A percentile compares a stretch with the other conserved stretches of the same genome.
phyloP scores from a whole-genome alignment of 2,113 vertebrate genomes.

The Morone chrysops region DNA sequence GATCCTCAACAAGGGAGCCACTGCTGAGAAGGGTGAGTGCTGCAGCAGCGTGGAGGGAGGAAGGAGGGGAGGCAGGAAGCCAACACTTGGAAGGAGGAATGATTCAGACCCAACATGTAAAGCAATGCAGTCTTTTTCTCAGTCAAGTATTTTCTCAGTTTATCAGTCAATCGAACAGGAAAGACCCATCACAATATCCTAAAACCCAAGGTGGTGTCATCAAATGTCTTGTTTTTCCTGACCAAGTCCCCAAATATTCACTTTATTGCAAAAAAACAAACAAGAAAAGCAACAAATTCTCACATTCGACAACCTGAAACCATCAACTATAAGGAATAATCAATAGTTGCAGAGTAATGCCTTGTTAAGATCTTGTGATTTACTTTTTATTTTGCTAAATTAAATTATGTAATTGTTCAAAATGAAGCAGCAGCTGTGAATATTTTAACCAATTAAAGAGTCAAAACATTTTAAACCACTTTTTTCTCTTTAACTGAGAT shows the following conservation, averaged over 20 bases:
- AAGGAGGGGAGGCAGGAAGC: neutral
- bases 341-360: too few species aligned
- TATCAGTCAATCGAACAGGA: too few species aligned
- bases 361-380: neutral
- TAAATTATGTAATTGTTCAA: neutral
- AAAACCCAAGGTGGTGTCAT: neutral
- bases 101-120: neutral
- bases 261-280: neutral
- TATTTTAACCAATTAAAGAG: neutral
- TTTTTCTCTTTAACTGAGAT: neutral
- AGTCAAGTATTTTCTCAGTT: too few species aligned
- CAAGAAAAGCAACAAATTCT: neutral
- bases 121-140: neutral
- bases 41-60: neutral
- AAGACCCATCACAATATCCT: neutral
- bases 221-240: neutral
- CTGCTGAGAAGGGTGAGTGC: constrained; percentile 89
- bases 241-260: neutral
- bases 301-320: neutral
- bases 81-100: neutral
- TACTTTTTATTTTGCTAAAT: neutral
- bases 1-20: constrained; percentile 96
- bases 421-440: constrained; percentile 1
- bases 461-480: neutral
- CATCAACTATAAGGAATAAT: neutral